Evolutionary conservation across 1,140 invertebrate species (phyloP).

Genomic region (Nasonia vitripennis): DNA sequence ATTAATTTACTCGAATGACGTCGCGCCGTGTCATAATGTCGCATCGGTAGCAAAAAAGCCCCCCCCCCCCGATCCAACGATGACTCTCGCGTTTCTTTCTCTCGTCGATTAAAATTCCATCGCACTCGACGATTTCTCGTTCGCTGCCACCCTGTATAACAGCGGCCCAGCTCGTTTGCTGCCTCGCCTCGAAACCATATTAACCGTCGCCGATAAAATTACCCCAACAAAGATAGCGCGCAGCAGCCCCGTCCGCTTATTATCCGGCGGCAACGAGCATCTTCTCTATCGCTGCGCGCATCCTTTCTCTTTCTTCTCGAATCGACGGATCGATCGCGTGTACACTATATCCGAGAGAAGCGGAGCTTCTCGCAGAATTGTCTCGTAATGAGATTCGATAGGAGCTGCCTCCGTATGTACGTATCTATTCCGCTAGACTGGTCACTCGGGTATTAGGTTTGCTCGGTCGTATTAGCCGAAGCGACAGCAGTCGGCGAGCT

Average conservation of each 20-base stretch:
- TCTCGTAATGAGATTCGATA: conserved; percentile 46
- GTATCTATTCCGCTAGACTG: conserved; percentile 49
- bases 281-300: background rate
- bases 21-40: too few species aligned
- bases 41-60: too few species aligned
- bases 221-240: too few species aligned
- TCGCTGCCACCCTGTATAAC: too few species aligned
- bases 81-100: too few species aligned
- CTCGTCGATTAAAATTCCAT: too few species aligned
- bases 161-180: too few species aligned
- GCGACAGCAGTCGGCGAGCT: background rate
- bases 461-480: conserved; percentile 11
- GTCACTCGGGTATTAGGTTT: conserved; percentile 47
- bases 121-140: too few species aligned
- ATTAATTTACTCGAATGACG: too few species aligned
- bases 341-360: background rate
- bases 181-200: too few species aligned
- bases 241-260: background rate
- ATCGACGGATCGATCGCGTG: background rate
- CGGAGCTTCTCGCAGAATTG: conserved; percentile 33
- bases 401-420: conserved; percentile 22
- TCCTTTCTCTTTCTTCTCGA: background rate
- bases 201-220: too few species aligned
- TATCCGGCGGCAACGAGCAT: background rate
- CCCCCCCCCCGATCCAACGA: too few species aligned